phyloP scores from a whole-genome alignment of 2,888 invertebrate species.

The Conomelus anceps region DNA sequence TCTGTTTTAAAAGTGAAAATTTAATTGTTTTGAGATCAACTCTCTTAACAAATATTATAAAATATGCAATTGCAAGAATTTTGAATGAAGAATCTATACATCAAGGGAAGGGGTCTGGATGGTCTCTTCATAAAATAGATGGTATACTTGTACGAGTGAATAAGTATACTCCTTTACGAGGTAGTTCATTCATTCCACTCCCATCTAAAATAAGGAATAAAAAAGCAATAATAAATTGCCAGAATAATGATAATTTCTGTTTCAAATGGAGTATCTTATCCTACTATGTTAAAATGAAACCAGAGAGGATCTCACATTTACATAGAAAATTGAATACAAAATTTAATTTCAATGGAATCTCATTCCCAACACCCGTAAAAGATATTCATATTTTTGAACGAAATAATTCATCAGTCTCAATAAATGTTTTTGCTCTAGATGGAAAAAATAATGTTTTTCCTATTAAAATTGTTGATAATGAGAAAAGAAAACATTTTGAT shows the following conservation, averaged over 20 bases:
- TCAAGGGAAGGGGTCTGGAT: conserved; percentile 5
- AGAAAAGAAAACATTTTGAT: conserved; percentile 17
- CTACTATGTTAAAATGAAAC: background rate
- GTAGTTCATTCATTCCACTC: background rate
- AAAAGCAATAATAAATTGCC: background rate
- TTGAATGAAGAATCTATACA: background rate
- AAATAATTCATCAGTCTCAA: background rate
- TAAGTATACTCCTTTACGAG: background rate
- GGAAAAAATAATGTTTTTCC: conserved; percentile 7
- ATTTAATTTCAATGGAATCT: conserved; percentile 4
- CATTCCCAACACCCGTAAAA: conserved; percentile 5
- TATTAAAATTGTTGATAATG: background rate
- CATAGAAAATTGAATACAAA: background rate
- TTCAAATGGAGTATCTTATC: conserved; percentile 4
- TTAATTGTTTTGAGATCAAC: too few species aligned
- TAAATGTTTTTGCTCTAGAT: conserved; percentile 9
- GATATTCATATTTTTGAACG: conserved; percentile 3
- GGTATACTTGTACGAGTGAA: background rate
- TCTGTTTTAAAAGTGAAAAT: too few species aligned
- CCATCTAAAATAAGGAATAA: background rate
- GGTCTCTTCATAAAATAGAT: background rate
- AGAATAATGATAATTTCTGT: background rate
- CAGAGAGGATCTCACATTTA: background rate
- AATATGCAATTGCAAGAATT: background rate
- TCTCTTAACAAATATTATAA: background rate